A percentile compares a stretch with the other conserved stretches of the same genome.
These are phyloP conservation scores for Amia ocellicauda DNA, from an alignment of 2,113 vertebrate genomes.

Conservation along the genomic window DNA sequence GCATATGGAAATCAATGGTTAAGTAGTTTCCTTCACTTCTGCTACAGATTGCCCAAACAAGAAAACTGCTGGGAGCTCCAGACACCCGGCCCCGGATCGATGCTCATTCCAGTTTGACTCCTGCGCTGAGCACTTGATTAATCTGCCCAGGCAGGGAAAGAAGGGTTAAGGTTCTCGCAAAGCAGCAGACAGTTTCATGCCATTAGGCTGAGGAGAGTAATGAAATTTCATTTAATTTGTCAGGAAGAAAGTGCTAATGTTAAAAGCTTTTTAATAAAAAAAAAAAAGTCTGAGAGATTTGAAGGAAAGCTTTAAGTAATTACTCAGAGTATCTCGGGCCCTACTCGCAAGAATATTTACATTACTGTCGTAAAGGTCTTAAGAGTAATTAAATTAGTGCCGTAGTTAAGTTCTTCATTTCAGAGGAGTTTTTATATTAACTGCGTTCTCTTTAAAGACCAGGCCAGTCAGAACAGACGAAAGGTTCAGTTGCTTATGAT, in stretches of 20 bases:
- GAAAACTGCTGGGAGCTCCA: slow-evolving; percentile 34
- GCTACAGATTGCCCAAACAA: slow-evolving; percentile 37
- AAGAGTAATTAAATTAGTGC: slow-evolving; percentile 92
- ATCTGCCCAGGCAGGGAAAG: slow-evolving; percentile 57
- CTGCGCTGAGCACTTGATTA: slow-evolving; percentile 73
- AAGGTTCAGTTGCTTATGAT: slow-evolving; percentile 56
- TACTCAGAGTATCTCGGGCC: slow-evolving; percentile 87
- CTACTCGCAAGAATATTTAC: slow-evolving; percentile 94
- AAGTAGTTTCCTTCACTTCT: slow-evolving; percentile 54
- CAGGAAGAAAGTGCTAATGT: slow-evolving; percentile 98
- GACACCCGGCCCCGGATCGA: slow-evolving; percentile 65
- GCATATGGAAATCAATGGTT: slow-evolving; percentile 61
- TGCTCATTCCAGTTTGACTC: slow-evolving; percentile 64
- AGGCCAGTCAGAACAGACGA: slow-evolving; percentile 55
- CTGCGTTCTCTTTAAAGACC: slow-evolving; percentile 35
- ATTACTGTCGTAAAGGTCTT: slow-evolving; percentile 87
- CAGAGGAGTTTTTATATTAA: slow-evolving; percentile 45
- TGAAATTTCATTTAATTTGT: slow-evolving; percentile 99
- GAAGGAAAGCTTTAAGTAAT: slow-evolving; percentile 97
- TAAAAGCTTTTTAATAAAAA: slow-evolving; percentile 98
- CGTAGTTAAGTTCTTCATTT: slow-evolving; percentile 74
- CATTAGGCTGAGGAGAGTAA: slow-evolving; percentile 95
- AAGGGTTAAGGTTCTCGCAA: slow-evolving; percentile 69
- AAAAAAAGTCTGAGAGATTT: slow-evolving; percentile 69
- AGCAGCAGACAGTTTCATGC: slow-evolving; percentile 82